Evolutionary conservation across 2,113 vertebrate genomes (phyloP).

Genomic region (Nerophis ophidion): DNA sequence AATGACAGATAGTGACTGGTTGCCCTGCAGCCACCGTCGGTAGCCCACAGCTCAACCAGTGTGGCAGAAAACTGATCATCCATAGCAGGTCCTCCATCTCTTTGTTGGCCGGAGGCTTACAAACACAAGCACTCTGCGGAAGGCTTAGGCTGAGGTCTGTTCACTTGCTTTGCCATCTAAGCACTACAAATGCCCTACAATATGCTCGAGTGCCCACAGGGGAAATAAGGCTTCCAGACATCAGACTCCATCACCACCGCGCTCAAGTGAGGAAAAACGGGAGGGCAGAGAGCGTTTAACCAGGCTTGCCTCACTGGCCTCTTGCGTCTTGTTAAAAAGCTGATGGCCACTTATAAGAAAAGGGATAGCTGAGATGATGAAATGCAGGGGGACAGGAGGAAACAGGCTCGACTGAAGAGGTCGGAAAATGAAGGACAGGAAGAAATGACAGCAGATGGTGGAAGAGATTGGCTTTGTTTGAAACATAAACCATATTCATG

Average conservation of each 20-base stretch:
- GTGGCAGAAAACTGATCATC: constrained; percentile 24
- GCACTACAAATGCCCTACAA: constrained; percentile 69
- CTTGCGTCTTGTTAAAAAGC: constrained; percentile 62
- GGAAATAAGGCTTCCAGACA: constrained; percentile 72
- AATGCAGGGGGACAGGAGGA: constrained; percentile 59
- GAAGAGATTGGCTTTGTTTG: constrained; percentile 23
- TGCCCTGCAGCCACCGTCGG: constrained; percentile 1
- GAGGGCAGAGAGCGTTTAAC: constrained; percentile 64
- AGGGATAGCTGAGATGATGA: constrained; percentile 59
- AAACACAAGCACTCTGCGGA: constrained; percentile 36
- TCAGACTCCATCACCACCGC: constrained; percentile 60
- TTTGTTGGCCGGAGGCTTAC: constrained; percentile 32
- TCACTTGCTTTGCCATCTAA: constrained; percentile 58
- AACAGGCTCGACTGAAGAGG: constrained; percentile 43
- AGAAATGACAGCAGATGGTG: constrained; percentile 23
- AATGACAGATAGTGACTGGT: neutral
- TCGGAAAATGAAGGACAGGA: constrained; percentile 18
- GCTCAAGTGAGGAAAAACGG: constrained; percentile 51
- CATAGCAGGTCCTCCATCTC: constrained; percentile 20
- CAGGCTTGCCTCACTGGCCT: constrained; percentile 56
- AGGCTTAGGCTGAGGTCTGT: constrained; percentile 52
- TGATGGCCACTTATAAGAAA: constrained; percentile 66
- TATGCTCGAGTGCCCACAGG: constrained; percentile 64
- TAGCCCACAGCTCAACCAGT: constrained; percentile 5
- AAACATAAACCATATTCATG: constrained; percentile 5